phyloP scores from a whole-genome alignment of 2,113 vertebrate genomes.

The Mormyrus lacerda region DNA sequence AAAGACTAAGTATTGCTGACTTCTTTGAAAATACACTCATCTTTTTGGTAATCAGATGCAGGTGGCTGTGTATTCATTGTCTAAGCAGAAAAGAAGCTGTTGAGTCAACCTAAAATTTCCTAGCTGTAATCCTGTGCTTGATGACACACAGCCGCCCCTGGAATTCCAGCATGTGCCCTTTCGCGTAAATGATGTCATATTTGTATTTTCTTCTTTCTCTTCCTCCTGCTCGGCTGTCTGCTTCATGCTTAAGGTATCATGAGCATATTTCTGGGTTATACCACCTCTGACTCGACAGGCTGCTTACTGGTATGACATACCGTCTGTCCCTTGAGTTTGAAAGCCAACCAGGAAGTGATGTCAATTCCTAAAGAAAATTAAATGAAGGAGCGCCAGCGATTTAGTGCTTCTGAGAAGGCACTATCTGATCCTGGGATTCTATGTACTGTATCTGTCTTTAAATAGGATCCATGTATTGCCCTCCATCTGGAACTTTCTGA shows the following conservation, averaged over 20 bases:
- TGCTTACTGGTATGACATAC: neutral
- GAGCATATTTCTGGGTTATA: neutral
- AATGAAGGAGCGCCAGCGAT: neutral
- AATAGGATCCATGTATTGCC: neutral
- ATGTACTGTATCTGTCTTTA: neutral
- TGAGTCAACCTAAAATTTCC: neutral
- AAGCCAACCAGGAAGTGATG: neutral
- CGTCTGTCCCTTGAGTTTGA: neutral
- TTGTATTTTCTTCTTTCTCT: neutral
- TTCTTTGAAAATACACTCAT: neutral
- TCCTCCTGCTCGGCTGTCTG: neutral
- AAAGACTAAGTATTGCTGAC: neutral
- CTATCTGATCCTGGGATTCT: neutral
- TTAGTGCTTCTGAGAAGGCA: neutral
- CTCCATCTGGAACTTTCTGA: neutral
- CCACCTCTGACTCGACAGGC: neutral
- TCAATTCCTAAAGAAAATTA: neutral
- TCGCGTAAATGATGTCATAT: neutral
- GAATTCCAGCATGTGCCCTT: neutral
- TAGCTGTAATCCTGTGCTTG: neutral
- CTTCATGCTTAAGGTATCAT: neutral
- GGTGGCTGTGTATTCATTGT: neutral
- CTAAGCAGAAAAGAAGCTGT: neutral
- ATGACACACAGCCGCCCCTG: neutral
- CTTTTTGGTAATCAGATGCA: neutral